phyloP scores from a whole-genome alignment of 2,113 vertebrate genomes.

The Syrmaticus mikado region DNA sequence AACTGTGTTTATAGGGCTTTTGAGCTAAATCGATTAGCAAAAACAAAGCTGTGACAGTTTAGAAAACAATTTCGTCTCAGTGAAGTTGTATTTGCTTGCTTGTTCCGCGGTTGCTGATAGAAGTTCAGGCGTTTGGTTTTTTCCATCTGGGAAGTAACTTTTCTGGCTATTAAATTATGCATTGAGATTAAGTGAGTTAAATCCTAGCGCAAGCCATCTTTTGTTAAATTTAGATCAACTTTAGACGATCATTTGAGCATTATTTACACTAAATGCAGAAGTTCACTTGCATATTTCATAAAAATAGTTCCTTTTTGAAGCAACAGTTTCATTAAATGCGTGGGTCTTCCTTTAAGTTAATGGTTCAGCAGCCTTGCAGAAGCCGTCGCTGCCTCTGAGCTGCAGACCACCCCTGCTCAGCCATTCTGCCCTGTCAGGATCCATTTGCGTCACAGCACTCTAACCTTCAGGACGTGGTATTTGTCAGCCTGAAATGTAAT shows the following conservation, averaged over 20 bases:
- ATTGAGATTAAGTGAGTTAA: constrained; percentile 22
- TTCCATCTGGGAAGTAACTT: neutral
- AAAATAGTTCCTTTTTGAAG: constrained; percentile 37
- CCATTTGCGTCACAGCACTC: constrained; percentile 4
- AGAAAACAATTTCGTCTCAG: neutral
- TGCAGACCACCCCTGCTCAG: constrained; percentile 23
- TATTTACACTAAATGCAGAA: neutral
- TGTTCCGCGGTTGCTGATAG: neutral
- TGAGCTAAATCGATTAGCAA: constrained; percentile 53
- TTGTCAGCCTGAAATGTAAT: constrained; percentile 19
- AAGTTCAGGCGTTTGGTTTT: neutral
- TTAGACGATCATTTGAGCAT: constrained; percentile 28
- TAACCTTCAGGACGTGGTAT: constrained; percentile 39
- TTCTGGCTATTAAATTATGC: neutral
- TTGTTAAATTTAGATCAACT: constrained; percentile 29
- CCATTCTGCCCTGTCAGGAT: constrained; percentile 6
- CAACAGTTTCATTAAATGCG: neutral
- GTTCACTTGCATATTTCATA: constrained; percentile 14
- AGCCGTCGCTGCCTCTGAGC: neutral
- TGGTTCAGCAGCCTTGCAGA: neutral
- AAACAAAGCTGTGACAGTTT: constrained; percentile 14
- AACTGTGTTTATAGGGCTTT: constrained; percentile 66
- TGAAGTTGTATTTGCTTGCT: neutral
- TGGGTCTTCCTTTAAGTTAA: neutral
- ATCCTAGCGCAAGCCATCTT: constrained; percentile 7